These are phyloP conservation scores for Campoletis sonorensis DNA, from an alignment of 1,140 invertebrate species.

Conservation along the genomic window DNA sequence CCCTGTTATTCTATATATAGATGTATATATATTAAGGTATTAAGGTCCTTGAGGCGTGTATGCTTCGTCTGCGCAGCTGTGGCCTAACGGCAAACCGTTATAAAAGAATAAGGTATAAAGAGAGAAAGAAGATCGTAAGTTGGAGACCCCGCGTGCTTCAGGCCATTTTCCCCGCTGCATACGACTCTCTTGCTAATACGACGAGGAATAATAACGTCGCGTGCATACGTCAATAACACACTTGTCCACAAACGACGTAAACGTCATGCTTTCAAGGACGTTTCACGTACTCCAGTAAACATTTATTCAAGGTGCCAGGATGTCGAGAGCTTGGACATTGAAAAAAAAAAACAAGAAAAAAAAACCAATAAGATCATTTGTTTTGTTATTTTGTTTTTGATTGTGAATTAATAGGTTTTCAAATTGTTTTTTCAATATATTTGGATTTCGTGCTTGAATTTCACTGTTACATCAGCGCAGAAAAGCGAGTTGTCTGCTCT, in stretches of 20 bases:
- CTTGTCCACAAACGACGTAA: background rate
- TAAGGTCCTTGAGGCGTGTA: conserved; percentile 34
- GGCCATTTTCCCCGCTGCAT: conserved; percentile 22
- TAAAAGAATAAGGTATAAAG: conserved; percentile 47
- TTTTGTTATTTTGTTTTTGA: too few species aligned
- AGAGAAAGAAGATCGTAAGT: conserved; percentile 50
- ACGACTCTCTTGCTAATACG: conserved; percentile 36
- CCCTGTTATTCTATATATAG: background rate
- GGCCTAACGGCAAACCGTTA: conserved; percentile 73
- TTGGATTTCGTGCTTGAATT: too few species aligned
- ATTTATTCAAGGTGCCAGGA: background rate
- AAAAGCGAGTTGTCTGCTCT: too few species aligned
- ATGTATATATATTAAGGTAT: conserved; percentile 19
- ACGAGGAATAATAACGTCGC: conserved; percentile 30
- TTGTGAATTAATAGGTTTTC: too few species aligned
- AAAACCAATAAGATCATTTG: too few species aligned
- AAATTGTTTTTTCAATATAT: too few species aligned
- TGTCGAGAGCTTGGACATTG: too few species aligned
- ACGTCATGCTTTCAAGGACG: background rate
- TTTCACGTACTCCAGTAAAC: background rate
- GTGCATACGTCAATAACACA: background rate
- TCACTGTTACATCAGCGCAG: too few species aligned
- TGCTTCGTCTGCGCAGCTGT: conserved; percentile 51
- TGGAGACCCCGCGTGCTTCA: conserved; percentile 19
- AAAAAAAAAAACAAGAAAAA: too few species aligned